phyloP scores from a whole-genome alignment of 2,888 invertebrate genomes.

The Cantharis nigra region DNA sequence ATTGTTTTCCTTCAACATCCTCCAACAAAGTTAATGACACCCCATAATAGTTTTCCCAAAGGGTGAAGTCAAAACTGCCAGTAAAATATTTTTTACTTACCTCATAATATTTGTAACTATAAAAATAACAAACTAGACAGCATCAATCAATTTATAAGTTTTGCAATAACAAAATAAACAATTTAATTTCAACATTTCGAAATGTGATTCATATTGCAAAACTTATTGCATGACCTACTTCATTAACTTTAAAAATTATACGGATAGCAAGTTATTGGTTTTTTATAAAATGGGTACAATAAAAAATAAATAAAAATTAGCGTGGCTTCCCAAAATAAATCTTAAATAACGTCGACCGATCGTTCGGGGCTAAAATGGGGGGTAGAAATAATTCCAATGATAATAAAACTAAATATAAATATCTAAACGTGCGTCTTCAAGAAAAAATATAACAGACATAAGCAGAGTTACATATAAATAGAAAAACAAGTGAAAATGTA shows the following conservation, averaged over 20 bases:
- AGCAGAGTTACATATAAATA: background rate
- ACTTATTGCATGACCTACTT: background rate
- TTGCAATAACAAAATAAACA: background rate
- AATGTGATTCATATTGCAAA: background rate
- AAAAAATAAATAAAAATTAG: background rate
- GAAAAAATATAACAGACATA: background rate
- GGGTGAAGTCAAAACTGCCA: background rate
- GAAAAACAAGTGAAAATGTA: background rate
- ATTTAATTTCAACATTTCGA: background rate
- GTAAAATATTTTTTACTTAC: background rate
- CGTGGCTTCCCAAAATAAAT: no score
- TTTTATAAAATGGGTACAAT: background rate
- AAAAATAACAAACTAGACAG: background rate
- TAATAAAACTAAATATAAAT: background rate
- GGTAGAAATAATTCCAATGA: background rate
- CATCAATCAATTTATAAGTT: background rate
- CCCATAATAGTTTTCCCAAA: background rate
- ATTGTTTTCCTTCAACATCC: constrained; percentile 10
- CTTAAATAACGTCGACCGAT: no score
- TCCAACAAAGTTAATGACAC: constrained; percentile 30
- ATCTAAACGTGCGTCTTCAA: background rate
- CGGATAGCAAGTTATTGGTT: background rate
- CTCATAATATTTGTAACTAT: background rate
- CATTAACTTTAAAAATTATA: background rate
- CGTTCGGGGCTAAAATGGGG: background rate